Conservation (phyloP, 2,797 vertebrate genomes). For the Brachyalestes nurse region DNA sequence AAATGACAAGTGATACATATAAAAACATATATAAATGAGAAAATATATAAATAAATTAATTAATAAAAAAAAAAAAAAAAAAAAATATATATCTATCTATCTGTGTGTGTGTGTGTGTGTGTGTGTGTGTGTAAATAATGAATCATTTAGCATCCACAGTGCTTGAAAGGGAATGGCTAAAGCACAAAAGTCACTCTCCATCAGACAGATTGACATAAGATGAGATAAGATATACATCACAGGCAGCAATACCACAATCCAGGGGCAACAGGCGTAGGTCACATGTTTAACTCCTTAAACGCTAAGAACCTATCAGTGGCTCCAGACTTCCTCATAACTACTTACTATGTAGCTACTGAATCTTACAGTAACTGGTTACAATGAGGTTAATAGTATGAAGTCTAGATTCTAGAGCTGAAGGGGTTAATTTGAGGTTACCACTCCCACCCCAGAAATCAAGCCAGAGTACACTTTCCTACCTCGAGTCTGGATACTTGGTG, state of each 20-base stretch:
- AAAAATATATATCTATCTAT: too few relatives aligned
- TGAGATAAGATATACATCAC: too few relatives aligned
- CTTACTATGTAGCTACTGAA: neutral
- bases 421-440: neutral
- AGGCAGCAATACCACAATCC: neutral
- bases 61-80: too few relatives aligned
- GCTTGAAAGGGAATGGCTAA: neutral
- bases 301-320: neutral
- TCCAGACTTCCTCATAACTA: neutral
- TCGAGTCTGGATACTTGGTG: conserved; percentile 97
- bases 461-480: conserved; percentile 79
- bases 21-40: neutral
- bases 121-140: neutral
- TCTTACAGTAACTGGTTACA: neutral
- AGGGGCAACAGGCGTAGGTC: neutral
- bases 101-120: too few relatives aligned
- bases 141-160: neutral
- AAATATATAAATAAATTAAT: neutral
- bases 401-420: neutral
- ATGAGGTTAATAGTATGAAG: neutral
- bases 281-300: conserved; percentile 8
- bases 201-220: neutral
- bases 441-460: conserved; percentile 1
- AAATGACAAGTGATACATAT: neutral
- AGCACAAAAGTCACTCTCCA: neutral